Conservation (phyloP, 1,140 invertebrate species). For the Eciton burchellii region DNA sequence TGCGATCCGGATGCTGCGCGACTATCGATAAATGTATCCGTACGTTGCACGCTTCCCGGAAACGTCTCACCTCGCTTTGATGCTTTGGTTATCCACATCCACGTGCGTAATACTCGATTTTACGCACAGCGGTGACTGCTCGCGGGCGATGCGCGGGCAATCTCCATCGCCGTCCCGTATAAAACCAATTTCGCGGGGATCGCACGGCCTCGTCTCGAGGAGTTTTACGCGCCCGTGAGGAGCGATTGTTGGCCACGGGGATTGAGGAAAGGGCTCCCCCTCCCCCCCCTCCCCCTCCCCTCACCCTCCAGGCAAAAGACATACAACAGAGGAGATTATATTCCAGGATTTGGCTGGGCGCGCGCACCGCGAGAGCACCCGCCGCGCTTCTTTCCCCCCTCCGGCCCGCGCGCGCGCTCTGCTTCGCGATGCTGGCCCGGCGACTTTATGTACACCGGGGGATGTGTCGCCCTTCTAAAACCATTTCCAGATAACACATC, state of each 20-base stretch:
- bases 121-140: constrained; percentile 16
- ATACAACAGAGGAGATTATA: constrained; percentile 74
- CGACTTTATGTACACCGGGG: constrained; percentile 83
- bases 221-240: constrained; percentile 81
- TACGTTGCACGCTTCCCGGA: neutral
- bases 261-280: constrained; percentile 58
- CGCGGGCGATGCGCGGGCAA: constrained; percentile 40
- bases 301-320: constrained; percentile 56
- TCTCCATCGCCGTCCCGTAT: constrained; percentile 51
- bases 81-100: neutral
- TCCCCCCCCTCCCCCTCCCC: no score
- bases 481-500: constrained; percentile 84
- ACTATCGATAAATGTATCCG: neutral
- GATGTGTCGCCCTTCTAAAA: constrained; percentile 85
- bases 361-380: constrained; percentile 54
- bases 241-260: constrained; percentile 76
- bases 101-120: neutral
- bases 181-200: constrained; percentile 72
- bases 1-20: no score
- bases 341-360: constrained; percentile 76
- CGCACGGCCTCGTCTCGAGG: constrained; percentile 71
- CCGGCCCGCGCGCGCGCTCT: no score
- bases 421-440: constrained; percentile 70
- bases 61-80: no score
- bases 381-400: constrained; percentile 37